Evolutionary conservation across 2,113 vertebrate genomes (phyloP).

Genomic region (Anhinga anhinga): DNA sequence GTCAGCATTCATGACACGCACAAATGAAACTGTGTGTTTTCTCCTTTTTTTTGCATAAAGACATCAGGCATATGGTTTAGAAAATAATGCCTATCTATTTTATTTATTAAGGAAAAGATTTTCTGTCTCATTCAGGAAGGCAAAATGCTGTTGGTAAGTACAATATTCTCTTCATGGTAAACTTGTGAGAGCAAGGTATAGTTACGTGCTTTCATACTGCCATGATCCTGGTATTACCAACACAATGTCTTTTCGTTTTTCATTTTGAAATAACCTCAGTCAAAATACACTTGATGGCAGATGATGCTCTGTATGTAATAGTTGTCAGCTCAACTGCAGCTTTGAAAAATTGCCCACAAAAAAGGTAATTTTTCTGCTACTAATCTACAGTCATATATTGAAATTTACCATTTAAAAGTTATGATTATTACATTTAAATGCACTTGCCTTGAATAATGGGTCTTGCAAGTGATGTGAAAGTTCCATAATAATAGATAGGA

Average conservation of each 20-base stretch:
- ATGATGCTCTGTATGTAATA: background rate
- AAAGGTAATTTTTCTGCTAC: background rate
- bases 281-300: background rate
- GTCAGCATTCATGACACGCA: background rate
- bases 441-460: background rate
- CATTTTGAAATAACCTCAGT: background rate
- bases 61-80: background rate
- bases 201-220: background rate
- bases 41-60: background rate
- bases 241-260: background rate
- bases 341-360: background rate
- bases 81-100: slow-evolving; percentile 36
- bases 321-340: background rate
- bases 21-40: background rate
- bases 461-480: background rate
- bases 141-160: slow-evolving; percentile 88
- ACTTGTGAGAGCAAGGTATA: background rate
- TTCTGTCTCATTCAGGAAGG: slow-evolving; percentile 78
- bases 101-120: slow-evolving; percentile 80
- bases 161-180: background rate
- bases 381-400: background rate
- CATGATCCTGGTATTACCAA: background rate
- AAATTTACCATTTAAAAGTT: background rate
- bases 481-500: background rate
- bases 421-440: background rate